Base-by-base conservation (phyloP, 2,113 vertebrate genomes). In the Ptilorrhoa leucosticta region DNA sequence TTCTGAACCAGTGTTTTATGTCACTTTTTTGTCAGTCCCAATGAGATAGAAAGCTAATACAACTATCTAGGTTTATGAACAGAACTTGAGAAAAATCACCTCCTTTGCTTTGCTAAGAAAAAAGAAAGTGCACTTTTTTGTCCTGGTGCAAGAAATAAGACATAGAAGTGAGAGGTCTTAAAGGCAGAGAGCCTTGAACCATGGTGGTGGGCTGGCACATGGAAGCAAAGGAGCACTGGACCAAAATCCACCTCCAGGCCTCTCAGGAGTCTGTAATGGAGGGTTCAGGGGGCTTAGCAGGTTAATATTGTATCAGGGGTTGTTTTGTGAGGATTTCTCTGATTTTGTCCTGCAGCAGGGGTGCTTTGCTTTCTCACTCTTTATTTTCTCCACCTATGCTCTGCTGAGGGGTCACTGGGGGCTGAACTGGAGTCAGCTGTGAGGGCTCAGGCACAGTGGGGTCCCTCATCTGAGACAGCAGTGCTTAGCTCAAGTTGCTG, bases 1-100 rank as follows among this genome's bases (percentile, higher is more conserved):
- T 80, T 30, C 80, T n/a, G 35, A 76, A 45, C 10, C 11, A 21
- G 7, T 39, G 44, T 40, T 79, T 12, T 48, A 31, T 47, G 12
- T 56, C 2, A 35, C n/a, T 19, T 58, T 70, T 77, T 48, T 35
- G 54, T 19, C 31, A 7, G 15, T 68, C 16, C 14, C 0, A 0
- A 8, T 42, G 11, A 39, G 44, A 64, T 33, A 45, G 39, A 33
- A 83, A 85, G 35, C 15, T 82, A 63, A 71, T 60, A 27, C 13
- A 53, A 17, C 45, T 90, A 54, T 22, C 35, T 48, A 11, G 23
- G 23, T 63, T 42, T 73, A 57, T 45, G 37, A 88, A 48, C 21
- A 40, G 37, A 58, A 64, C 40, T 57, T 27, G 14, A 47, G 47
- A 63, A 66, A 63, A 78, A 50, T 48, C 10, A 42, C 7, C 6